Base-by-base conservation (phyloP, 2,797 vertebrate genomes). In the Characodon lateralis region DNA sequence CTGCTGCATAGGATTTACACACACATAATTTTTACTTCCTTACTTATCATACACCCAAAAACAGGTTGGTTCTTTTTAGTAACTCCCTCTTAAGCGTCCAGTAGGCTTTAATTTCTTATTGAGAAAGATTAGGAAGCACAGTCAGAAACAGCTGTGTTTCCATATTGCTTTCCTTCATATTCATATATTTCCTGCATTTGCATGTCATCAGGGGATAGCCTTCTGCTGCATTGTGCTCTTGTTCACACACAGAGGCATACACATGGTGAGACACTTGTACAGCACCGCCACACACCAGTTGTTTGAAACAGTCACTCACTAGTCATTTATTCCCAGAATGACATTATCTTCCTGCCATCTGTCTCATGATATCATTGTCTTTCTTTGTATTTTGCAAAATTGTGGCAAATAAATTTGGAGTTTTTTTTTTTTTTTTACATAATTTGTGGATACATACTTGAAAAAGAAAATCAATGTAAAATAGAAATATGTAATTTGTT, bases 271-370 rank as follows among this genome's bases (percentile, higher is more conserved):
- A 82, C 76, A 73, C 56, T 80, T 78, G 74, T 72, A 77, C 77
- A 61, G 74, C 78, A 73, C 76, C 69, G 72, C 79, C 78, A 73
- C 85, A 83, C 77, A 83, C 84, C 90, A 92, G 89, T 87, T 91
- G 89, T 87, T 90, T 78, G 78, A 87, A 79, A 87, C 77, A 88
- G 80, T 90, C 84, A 83, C 79, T 78, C 83, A 63, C 76, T 77
- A 82, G 84, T 87, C 85, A 91, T 90, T 92, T 88, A 86, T 90
- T 87, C 82, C 83, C 87, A 84, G 78, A 85, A 74, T 74, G 76
- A 68, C 78, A 87, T 85, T 83, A 83, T 73, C 77, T 73, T 83
- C 88, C 63, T 79, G 70, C 91, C 89, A 91, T 89, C 89, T 93
- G 91, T 86, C 88, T 22, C 63, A 20, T 79, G 73, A 86, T 66